These are phyloP conservation scores for Chloropsis hardwickii DNA, from an alignment of 2,113 vertebrate genomes.

Conservation along the genomic window DNA sequence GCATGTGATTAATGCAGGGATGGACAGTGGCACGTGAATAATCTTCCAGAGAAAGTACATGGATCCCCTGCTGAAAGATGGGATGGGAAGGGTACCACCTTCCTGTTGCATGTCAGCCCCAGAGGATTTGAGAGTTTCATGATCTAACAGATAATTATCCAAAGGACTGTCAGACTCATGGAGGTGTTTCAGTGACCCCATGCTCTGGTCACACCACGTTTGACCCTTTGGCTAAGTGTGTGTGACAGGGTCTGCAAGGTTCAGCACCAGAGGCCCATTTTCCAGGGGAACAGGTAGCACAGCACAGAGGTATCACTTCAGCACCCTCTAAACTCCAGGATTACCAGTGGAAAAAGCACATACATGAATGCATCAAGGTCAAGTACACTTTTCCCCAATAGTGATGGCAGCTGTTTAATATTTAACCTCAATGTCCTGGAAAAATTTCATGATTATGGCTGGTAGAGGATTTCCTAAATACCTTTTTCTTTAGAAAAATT, in stretches of 20 bases:
- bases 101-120: not conserved
- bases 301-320: not conserved
- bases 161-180: not conserved
- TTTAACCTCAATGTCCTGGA: not conserved
- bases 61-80: not conserved
- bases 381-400: not conserved
- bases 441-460: not conserved
- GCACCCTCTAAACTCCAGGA: not conserved
- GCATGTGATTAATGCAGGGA: not conserved
- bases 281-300: accelerated
- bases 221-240: not conserved
- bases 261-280: not conserved
- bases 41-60: not conserved
- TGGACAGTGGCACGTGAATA: not conserved
- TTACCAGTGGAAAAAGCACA: not conserved
- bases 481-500: not conserved
- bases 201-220: not conserved
- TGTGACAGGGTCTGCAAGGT: not conserved
- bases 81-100: not conserved
- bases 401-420: not conserved
- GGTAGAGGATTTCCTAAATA: not conserved
- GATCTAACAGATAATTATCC: not conserved
- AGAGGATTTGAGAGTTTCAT: not conserved
- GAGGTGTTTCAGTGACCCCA: not conserved
- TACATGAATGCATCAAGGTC: not conserved